Percentiles rank a stretch among this genome's conserved stretches.
Evolutionary conservation across 2,888 invertebrate genomes (phyloP).

Genomic region (Chrysolina oricalcia): DNA sequence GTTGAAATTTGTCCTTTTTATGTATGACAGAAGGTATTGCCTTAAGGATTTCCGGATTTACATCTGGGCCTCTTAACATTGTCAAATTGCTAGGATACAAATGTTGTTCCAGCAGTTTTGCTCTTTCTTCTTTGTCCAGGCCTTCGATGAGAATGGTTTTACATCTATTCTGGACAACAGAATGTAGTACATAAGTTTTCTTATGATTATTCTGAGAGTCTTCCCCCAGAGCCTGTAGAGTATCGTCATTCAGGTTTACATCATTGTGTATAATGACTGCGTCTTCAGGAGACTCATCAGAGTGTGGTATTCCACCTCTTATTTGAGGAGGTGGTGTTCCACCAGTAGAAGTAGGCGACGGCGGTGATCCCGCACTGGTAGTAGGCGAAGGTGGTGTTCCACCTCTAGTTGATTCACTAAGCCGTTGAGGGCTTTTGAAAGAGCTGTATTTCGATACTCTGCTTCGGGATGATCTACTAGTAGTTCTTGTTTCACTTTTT

Average conservation of each 20-base stretch:
- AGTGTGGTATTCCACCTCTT: background rate
- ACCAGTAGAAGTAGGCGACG: background rate
- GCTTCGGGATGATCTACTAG: no score
- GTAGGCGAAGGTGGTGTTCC: slow-evolving; percentile 17
- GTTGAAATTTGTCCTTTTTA: slow-evolving; percentile 17
- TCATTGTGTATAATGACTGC: background rate
- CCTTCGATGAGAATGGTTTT: background rate
- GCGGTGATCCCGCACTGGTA: background rate
- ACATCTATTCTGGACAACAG: slow-evolving; percentile 9
- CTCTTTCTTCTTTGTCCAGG: slow-evolving; percentile 13
- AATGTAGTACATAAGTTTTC: background rate
- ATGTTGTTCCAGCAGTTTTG: background rate
- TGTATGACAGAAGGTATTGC: slow-evolving; percentile 7
- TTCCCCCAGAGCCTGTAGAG: slow-evolving; percentile 12
- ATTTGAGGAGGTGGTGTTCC: background rate
- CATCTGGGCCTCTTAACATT: background rate
- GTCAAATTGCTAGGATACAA: background rate
- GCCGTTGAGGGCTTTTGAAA: background rate
- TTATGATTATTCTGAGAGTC: background rate
- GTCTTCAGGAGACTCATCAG: slow-evolving; percentile 4
- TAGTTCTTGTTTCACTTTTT: no score
- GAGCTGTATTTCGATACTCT: background rate
- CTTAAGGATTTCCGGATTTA: slow-evolving; percentile 14
- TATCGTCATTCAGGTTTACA: background rate
- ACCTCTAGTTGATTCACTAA: slow-evolving; percentile 13